Conservation (phyloP, 92 coral and sea anemone genomes). For the Isaurus tuberculatus region DNA sequence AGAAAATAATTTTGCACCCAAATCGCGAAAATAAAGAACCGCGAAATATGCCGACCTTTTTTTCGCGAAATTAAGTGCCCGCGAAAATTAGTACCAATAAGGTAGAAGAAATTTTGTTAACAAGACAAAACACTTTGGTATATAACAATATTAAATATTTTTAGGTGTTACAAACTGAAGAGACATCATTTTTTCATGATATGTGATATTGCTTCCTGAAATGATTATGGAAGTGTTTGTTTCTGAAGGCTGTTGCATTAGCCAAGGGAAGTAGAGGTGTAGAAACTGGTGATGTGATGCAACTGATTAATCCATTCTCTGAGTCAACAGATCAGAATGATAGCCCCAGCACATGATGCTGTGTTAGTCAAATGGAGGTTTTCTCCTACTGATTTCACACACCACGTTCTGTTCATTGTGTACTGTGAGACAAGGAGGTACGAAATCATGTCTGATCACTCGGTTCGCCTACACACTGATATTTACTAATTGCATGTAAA, state of each 20-base stretch:
- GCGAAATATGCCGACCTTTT: too few species aligned
- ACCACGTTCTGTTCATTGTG: slow-evolving; percentile 39
- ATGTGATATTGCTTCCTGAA: too few species aligned
- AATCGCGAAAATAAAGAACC: too few species aligned
- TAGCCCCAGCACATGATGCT: slow-evolving; percentile 72
- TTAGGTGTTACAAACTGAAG: too few species aligned
- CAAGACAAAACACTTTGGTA: too few species aligned
- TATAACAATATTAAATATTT: too few species aligned
- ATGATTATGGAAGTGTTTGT: too few species aligned
- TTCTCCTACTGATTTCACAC: slow-evolving; percentile 63
- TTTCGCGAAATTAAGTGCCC: too few species aligned
- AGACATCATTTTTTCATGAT: too few species aligned
- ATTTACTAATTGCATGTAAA: background rate
- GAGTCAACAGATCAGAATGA: slow-evolving; percentile 73
- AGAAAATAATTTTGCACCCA: too few species aligned
- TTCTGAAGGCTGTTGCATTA: background rate
- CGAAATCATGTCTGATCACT: slow-evolving; percentile 46
- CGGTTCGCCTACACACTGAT: background rate
- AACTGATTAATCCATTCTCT: slow-evolving; percentile 99
- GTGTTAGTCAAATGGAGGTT: slow-evolving; percentile 72
- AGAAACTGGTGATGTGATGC: slow-evolving; percentile 80
- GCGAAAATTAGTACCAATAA: too few species aligned
- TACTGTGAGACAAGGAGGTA: slow-evolving; percentile 36
- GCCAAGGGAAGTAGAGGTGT: background rate
- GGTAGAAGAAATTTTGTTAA: too few species aligned